Evolutionary conservation across 2,113 vertebrate species (phyloP).

Genomic region (Lamprologus speciosus): DNA sequence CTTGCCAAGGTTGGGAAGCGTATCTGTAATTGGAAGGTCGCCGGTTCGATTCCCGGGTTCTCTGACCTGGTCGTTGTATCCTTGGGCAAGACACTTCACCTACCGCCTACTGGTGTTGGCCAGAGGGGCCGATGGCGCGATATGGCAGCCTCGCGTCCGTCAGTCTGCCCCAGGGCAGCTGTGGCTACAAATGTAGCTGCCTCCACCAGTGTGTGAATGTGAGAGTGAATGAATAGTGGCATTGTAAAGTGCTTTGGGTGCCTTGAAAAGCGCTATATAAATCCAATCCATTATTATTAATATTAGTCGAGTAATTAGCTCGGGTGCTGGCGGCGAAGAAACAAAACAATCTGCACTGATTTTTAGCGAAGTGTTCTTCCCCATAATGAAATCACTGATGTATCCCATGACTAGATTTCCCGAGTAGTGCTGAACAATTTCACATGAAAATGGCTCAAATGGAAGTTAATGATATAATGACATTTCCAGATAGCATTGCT

Average conservation of each 20-base stretch:
- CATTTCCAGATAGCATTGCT: neutral
- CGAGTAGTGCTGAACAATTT: neutral
- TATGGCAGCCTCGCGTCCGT: no score
- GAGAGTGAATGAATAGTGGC: no score
- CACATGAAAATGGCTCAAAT: neutral
- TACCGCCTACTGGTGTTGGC: no score
- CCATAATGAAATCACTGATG: neutral
- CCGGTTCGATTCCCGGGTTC: fast-evolving
- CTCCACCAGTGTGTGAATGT: no score
- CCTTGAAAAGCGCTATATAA: no score
- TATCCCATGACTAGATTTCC: neutral
- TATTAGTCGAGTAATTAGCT: neutral
- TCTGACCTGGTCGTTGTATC: no score
- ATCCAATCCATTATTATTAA: no score
- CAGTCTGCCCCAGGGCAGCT: no score
- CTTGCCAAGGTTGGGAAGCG: neutral
- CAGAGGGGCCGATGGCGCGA: fast-evolving
- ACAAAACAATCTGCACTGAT: neutral
- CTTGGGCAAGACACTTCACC: no score
- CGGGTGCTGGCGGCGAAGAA: neutral
- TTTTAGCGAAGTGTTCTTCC: neutral
- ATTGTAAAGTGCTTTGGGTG: no score
- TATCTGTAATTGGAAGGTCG: no score
- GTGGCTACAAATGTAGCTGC: no score
- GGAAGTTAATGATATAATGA: neutral